These are phyloP conservation scores for Hydractinia echinata DNA, from an alignment of 30 jellyfish, hydroid and myxozoan genomes.

Conservation along the genomic window DNA sequence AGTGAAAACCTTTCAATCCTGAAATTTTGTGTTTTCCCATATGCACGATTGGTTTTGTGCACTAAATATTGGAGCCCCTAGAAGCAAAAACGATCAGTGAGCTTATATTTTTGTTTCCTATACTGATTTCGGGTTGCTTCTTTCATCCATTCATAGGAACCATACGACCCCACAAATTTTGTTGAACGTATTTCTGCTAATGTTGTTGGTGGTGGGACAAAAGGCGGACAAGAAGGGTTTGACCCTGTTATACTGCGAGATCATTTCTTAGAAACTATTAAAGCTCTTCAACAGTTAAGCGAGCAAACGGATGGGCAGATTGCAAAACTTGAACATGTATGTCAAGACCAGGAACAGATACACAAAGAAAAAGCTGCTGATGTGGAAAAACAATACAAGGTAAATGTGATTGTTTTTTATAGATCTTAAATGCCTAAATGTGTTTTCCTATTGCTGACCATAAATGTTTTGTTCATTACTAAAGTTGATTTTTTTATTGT, in stretches of 20 bases:
- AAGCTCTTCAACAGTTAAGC: conserved; percentile 59
- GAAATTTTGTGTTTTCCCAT: no score
- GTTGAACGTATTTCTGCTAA: conserved; percentile 93
- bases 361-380: conserved; percentile 63
- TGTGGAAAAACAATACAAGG: conserved; percentile 87
- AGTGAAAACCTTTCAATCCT: no score
- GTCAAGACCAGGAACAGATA: conserved; percentile 75
- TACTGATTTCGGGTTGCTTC: no score
- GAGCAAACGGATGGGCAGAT: conserved; percentile 76
- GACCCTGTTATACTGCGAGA: conserved; percentile 84
- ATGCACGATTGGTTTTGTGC: no score
- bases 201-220: conserved; percentile 87
- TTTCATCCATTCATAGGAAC: conserved; percentile 58
- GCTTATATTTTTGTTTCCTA: no score
- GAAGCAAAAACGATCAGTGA: no score
- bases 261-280: conserved; percentile 77
- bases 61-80: no score
- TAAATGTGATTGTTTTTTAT: background rate
- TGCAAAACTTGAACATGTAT: conserved; percentile 63
- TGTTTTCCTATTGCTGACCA: no score
- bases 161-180: conserved; percentile 82
- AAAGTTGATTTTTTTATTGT: no score
- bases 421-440: no score
- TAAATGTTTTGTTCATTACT: no score
- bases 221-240: conserved; percentile 93